phyloP scores from a whole-genome alignment of 2,797 vertebrate genomes.

The Chiroxiphia lanceolata region DNA sequence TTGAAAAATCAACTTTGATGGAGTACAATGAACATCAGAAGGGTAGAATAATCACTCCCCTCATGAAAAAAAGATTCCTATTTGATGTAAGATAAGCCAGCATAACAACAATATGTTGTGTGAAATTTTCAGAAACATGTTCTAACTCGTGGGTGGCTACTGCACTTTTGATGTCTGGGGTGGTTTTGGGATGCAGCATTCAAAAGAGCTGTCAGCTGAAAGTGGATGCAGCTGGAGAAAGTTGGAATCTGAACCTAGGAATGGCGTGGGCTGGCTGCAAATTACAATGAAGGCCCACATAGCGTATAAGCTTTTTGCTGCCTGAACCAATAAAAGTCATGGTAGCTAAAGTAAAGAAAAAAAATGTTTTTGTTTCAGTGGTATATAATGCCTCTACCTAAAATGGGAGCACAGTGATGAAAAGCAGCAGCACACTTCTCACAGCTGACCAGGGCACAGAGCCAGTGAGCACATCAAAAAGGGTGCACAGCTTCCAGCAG shows the following conservation, averaged over 20 bases:
- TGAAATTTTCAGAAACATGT: not conserved
- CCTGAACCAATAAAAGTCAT: not conserved
- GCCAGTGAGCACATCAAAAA: conserved; percentile 17
- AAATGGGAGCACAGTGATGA: conserved; percentile 31
- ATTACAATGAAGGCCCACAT: not conserved
- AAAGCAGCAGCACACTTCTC: conserved; percentile 10
- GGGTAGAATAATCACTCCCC: not conserved
- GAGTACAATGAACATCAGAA: not conserved
- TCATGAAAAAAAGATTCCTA: not conserved
- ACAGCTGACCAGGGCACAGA: conserved; percentile 49
- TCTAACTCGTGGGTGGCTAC: not conserved
- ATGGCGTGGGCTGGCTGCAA: conserved; percentile 1
- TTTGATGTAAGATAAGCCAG: not conserved
- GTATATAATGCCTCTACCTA: not conserved
- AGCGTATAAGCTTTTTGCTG: not conserved
- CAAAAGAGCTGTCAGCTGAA: conserved; percentile 36
- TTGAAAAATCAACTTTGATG: not conserved
- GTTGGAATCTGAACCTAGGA: conserved; percentile 30
- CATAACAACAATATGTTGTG: not conserved
- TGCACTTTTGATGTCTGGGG: conserved; percentile 8
- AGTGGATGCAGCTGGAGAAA: conserved; percentile 48
- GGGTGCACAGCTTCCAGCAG: not conserved
- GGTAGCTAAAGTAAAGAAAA: not conserved
- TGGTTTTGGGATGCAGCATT: conserved; percentile 10
- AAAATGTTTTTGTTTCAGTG: not conserved